phyloP scores from a whole-genome alignment of 1,140 invertebrate genomes.

The Xylocopa sonorina region DNA sequence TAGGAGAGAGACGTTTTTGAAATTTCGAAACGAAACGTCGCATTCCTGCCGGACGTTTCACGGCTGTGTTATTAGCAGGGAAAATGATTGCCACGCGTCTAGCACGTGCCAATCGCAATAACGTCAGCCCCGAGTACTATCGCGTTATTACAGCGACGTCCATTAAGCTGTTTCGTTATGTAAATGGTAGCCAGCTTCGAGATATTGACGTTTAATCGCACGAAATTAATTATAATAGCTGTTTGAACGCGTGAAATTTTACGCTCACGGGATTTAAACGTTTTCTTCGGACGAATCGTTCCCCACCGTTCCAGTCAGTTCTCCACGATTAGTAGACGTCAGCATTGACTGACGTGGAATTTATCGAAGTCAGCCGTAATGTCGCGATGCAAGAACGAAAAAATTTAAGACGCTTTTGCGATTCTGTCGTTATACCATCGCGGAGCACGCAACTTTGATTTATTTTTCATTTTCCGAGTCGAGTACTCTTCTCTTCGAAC shows the following conservation, averaged over 20 bases:
- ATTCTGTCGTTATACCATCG: background rate
- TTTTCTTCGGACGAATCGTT: background rate
- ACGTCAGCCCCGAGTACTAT: background rate
- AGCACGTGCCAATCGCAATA: slow-evolving; percentile 35
- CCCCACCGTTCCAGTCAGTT: too few species aligned
- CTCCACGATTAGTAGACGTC: too few species aligned
- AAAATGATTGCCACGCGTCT: slow-evolving; percentile 24
- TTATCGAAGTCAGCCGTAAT: too few species aligned
- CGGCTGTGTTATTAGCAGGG: background rate
- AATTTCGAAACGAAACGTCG: background rate
- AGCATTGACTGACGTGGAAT: too few species aligned
- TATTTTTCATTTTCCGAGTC: slow-evolving; percentile 9
- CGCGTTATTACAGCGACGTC: slow-evolving; percentile 25
- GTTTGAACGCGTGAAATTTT: slow-evolving; percentile 12
- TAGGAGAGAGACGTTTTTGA: background rate
- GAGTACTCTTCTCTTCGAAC: background rate
- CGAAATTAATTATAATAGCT: slow-evolving; percentile 26
- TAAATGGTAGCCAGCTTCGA: slow-evolving; percentile 7
- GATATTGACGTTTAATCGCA: slow-evolving; percentile 45
- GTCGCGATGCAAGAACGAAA: too few species aligned
- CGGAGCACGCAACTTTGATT: background rate
- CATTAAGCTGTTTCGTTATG: slow-evolving; percentile 32
- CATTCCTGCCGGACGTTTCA: background rate
- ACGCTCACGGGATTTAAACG: background rate
- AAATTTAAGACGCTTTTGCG: background rate